Evolutionary conservation across 2,113 vertebrate species (phyloP).

Genomic region (Bucco capensis): DNA sequence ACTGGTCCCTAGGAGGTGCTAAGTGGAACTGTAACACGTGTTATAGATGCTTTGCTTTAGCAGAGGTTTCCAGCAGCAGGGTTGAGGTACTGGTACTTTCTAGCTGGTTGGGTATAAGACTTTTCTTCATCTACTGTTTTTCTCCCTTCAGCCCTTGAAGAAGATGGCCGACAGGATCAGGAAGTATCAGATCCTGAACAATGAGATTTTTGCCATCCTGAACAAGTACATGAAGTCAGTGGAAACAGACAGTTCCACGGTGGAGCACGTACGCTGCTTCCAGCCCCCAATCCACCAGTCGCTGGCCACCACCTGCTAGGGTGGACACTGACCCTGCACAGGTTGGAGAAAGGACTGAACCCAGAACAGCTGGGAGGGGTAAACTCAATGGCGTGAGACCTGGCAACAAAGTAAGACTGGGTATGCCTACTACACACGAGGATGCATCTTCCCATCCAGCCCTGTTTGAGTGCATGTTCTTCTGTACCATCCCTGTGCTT

Average conservation of each 20-base stretch:
- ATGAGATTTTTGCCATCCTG: constrained; percentile 97
- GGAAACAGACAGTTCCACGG: constrained; percentile 97
- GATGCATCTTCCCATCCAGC: constrained; percentile 25
- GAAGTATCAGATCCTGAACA: constrained; percentile 99
- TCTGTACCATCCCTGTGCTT: constrained; percentile 69
- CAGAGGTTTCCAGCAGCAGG: background rate
- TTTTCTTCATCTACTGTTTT: background rate
- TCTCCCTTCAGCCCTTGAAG: constrained; percentile 87
- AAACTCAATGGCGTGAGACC: background rate
- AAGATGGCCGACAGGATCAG: constrained; percentile 99
- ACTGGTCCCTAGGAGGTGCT: background rate
- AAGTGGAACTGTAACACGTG: background rate
- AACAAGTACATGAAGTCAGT: constrained; percentile 99
- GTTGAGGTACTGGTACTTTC: background rate
- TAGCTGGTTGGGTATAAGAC: background rate
- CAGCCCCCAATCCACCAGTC: constrained; percentile 99
- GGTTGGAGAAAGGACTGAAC: constrained; percentile 17
- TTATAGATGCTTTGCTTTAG: background rate
- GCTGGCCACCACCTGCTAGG: constrained; percentile 95
- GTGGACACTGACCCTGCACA: background rate
- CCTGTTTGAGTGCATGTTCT: constrained; percentile 71
- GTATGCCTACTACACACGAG: background rate
- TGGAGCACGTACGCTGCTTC: constrained; percentile 98
- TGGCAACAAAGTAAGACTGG: background rate
- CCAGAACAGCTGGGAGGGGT: constrained; percentile 24